Evolutionary conservation across 2,113 vertebrate genomes (phyloP), one percentile per base, ranked within the genome.

Genomic region (Carassius auratus): DNA sequence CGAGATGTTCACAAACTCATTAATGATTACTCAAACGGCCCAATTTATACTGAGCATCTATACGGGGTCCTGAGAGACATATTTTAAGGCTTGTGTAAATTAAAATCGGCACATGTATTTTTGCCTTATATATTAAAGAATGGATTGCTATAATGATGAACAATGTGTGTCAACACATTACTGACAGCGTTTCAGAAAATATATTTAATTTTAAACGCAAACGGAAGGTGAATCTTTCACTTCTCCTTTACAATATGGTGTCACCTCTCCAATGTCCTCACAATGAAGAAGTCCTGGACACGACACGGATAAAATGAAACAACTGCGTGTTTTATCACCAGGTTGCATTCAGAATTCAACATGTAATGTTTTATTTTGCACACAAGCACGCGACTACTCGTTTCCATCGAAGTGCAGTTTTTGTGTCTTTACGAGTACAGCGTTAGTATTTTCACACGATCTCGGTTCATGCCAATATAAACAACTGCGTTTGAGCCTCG

Each of bases 1-100:
- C 90, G 90, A 93, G 90, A 91, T 83, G 89, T 87, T 86, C 86
- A 88, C 87, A 87, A 61, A 87, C 91, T 94, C 92, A 92, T 94
- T 90, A 91, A 93, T 94, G 90, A 94, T 94, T 93, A 88, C 90
- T 89, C 30, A 69, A 62, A 71, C 33, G 45, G 30, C 52, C 23
- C 38, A 19, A 59, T 50, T 30, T 19, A 88, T 33, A 62, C 6
- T 30, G 9, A 62, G 23, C 17, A 81, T 59, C 19, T 9, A 61
- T 45, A 68, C 33, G 33, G 48, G 33, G 26, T 73, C 4, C 69
- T 7, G 14, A 12, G 19, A 77, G 26, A n/a, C 19, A 79, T 81
- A 21, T 0, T 42, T 7, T 30, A 36, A 0, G 12, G 30, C 15
- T 23, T 33, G 42, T 33, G 59, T 64, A 14, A 74, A 50, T 8